A percentile compares a stretch with the other conserved stretches of the same genome.
phyloP scores from a whole-genome alignment of 2,113 vertebrate species.

The Limanda limanda region DNA sequence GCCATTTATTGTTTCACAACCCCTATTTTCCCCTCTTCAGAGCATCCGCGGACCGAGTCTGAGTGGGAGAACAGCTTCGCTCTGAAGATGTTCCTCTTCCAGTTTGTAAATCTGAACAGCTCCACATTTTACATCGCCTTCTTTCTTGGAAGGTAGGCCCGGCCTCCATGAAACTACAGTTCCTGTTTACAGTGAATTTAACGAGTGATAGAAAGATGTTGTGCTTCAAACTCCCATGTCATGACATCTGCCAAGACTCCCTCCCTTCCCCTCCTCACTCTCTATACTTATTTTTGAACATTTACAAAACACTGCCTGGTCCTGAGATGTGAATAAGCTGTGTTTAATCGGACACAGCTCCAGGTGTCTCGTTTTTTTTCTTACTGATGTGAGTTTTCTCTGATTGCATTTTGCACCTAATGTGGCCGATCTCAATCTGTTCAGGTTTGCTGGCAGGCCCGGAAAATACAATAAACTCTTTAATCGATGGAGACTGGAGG shows the following conservation, averaged over 20 bases:
- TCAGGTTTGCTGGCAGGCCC: conserved; percentile 96
- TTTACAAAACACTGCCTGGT: conserved; percentile 9
- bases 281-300: conserved; percentile 4
- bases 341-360: conserved; percentile 24
- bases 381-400: conserved; percentile 4
- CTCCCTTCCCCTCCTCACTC: conserved; percentile 11
- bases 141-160: conserved; percentile 93
- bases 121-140: conserved; percentile 99
- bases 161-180: conserved; percentile 28
- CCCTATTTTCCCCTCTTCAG: conserved; percentile 71
- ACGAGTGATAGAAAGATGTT: conserved; percentile 40
- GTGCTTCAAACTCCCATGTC: conserved; percentile 43
- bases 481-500: conserved; percentile 96
- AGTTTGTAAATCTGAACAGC: conserved; percentile 98
- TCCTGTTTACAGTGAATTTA: conserved; percentile 43
- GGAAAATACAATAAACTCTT: conserved; percentile 99
- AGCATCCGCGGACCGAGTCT: conserved; percentile 96
- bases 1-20: conserved; percentile 20
- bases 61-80: conserved; percentile 99
- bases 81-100: conserved; percentile 99
- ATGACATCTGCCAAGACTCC: conserved; percentile 23
- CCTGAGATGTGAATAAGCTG: conserved; percentile 18
- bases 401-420: conserved; percentile 65
- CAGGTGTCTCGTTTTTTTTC: not conserved
- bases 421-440: conserved; percentile 57